Percentiles rank a stretch among this genome's conserved stretches.
phyloP scores from a whole-genome alignment of 2,113 vertebrate genomes.

The Triplophysa rosa region DNA sequence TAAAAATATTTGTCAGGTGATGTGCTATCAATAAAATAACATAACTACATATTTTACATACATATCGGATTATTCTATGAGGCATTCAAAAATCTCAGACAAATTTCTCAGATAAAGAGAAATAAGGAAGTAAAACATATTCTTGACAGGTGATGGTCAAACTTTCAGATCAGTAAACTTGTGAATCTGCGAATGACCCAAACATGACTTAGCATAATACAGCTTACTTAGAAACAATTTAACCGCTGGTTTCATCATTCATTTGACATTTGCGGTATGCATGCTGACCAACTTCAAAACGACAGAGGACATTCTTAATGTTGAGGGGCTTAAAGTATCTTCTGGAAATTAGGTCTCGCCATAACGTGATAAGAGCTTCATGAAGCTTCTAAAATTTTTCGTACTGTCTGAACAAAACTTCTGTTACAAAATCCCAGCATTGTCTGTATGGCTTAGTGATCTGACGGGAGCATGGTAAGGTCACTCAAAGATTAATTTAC shows the following conservation, averaged over 20 bases:
- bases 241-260: slow-evolving; percentile 58
- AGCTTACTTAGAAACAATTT: slow-evolving; percentile 52
- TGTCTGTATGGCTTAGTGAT: slow-evolving; percentile 58
- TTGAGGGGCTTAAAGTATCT: slow-evolving; percentile 63
- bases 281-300: slow-evolving; percentile 67
- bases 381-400: slow-evolving; percentile 47
- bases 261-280: slow-evolving; percentile 59
- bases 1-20: too few species aligned
- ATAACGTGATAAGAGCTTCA: slow-evolving; percentile 64
- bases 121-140: not conserved
- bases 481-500: not conserved
- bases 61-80: too few species aligned
- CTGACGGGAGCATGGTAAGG: slow-evolving; percentile 26
- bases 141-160: not conserved
- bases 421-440: slow-evolving; percentile 57
- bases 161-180: not conserved
- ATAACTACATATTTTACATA: too few species aligned
- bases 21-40: too few species aligned
- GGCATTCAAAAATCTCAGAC: too few species aligned
- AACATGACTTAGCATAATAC: slow-evolving; percentile 43
- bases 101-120: not conserved
- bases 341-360: slow-evolving; percentile 64
- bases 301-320: slow-evolving; percentile 53
- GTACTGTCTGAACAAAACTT: slow-evolving; percentile 61
- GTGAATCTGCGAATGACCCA: slow-evolving; percentile 26